Conservation (phyloP, 2,797 vertebrate genomes). For the Pteronotus mesoamericanus region DNA sequence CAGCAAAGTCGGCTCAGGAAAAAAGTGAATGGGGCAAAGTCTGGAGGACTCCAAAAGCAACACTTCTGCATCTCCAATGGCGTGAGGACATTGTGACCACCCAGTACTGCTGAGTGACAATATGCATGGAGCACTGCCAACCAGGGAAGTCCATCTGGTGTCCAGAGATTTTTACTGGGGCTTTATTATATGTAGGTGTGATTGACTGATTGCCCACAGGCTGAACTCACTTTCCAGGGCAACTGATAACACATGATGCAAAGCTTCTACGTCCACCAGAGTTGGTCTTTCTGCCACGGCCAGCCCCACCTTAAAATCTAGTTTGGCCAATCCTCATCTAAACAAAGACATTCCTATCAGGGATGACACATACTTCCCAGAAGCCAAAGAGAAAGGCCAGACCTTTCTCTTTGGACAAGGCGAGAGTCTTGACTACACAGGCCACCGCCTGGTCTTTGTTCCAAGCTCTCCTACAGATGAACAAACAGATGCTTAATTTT, state of each 20-base stretch:
- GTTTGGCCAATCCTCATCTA: not conserved
- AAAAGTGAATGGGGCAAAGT: not conserved
- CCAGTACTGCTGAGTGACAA: not conserved
- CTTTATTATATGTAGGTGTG: not conserved
- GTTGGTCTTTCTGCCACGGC: not conserved
- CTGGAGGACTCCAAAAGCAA: not conserved
- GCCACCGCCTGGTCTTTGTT: not conserved
- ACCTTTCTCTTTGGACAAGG: not conserved
- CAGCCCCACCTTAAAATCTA: not conserved
- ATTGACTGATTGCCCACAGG: not conserved
- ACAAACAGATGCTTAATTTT: not conserved
- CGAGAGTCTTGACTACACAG: not conserved
- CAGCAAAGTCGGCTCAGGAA: not conserved
- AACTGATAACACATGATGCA: not conserved
- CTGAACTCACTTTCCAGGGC: not conserved
- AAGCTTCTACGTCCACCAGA: not conserved
- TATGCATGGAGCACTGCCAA: not conserved
- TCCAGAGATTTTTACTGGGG: not conserved
- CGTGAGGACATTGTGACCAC: not conserved
- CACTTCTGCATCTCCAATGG: not conserved
- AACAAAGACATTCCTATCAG: not conserved
- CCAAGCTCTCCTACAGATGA: not conserved
- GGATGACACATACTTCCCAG: not conserved
- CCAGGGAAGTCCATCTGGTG: not conserved
- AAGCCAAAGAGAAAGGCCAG: not conserved